Percentiles rank a stretch among this genome's conserved stretches.
These are phyloP conservation scores for Erynnis tages DNA, from an alignment of 2,888 invertebrate genomes.

Conservation along the genomic window DNA sequence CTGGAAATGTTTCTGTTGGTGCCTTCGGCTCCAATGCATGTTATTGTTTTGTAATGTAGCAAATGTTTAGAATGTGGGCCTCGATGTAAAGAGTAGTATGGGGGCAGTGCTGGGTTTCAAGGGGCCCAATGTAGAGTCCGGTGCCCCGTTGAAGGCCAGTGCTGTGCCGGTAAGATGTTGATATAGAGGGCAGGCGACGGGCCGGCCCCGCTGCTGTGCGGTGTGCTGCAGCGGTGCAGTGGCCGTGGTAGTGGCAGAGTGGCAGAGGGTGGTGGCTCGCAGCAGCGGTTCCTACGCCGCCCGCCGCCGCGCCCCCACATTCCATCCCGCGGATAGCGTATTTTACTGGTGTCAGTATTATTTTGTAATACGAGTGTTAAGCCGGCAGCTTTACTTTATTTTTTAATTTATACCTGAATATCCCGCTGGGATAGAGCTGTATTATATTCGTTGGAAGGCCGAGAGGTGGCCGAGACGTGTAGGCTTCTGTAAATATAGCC, in stretches of 20 bases:
- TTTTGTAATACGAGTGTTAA: conserved; percentile 78
- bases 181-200: conserved; percentile 34
- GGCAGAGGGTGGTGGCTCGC: not conserved
- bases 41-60: conserved; percentile 69
- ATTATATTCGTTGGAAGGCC: conserved; percentile 79
- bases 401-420: conserved; percentile 78
- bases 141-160: not conserved
- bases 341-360: conserved; percentile 80
- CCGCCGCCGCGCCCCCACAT: conserved; percentile 64
- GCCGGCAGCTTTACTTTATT: conserved; percentile 78
- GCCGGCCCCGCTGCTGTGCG: conserved; percentile 38
- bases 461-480: conserved; percentile 69
- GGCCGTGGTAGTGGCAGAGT: conserved; percentile 40
- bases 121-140: not conserved
- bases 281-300: conserved; percentile 60
- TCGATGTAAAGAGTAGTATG: conserved; percentile 7
- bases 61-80: conserved; percentile 43
- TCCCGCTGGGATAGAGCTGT: conserved; percentile 77
- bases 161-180: conserved; percentile 4
- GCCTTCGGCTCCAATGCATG: conserved; percentile 47
- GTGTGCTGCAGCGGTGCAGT: conserved; percentile 35
- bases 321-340: conserved; percentile 73
- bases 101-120: not conserved
- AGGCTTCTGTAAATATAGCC: conserved; percentile 81
- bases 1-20: conserved; percentile 36